Evolutionary conservation across 2,888 invertebrate genomes (phyloP).

Genomic region (Xanthia icteritia): DNA sequence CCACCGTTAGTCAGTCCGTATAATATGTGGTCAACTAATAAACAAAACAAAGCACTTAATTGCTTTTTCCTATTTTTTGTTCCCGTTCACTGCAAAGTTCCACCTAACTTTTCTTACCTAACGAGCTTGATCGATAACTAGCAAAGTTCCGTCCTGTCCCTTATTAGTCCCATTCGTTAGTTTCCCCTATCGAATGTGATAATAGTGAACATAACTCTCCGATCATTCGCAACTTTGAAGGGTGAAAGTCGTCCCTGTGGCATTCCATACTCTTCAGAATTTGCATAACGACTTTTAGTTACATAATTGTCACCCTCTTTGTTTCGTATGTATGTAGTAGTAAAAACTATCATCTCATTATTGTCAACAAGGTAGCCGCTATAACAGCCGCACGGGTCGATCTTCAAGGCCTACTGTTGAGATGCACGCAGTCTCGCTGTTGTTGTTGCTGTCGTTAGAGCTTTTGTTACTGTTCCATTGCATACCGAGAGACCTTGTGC

Average conservation of each 20-base stretch:
- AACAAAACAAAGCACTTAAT: too few relatives aligned
- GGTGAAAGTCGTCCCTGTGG: conserved; percentile 17
- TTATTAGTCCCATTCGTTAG: conserved; percentile 24
- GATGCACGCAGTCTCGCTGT: too few relatives aligned
- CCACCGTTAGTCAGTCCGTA: too few relatives aligned
- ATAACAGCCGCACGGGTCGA: background rate
- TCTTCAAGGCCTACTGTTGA: background rate
- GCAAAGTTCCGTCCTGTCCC: conserved; percentile 7
- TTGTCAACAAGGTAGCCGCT: too few relatives aligned
- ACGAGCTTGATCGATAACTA: conserved; percentile 28
- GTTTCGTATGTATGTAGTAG: too few relatives aligned
- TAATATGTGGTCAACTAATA: background rate
- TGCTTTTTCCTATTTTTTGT: background rate
- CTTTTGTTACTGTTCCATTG: background rate
- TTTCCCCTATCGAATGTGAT: conserved; percentile 14
- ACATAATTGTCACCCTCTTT: background rate
- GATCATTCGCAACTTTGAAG: conserved; percentile 9
- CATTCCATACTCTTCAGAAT: conserved; percentile 12
- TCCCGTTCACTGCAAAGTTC: conserved; percentile 12
- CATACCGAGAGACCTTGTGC: background rate
- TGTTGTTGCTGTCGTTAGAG: background rate
- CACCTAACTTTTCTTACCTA: background rate
- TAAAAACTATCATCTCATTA: too few relatives aligned
- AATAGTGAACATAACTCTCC: conserved; percentile 32
- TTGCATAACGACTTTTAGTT: conserved; percentile 3